Percentiles rank a stretch among this genome's conserved stretches.
Conservation (phyloP, 2,797 vertebrate genomes). For the Crocodylus rhombifer region DNA sequence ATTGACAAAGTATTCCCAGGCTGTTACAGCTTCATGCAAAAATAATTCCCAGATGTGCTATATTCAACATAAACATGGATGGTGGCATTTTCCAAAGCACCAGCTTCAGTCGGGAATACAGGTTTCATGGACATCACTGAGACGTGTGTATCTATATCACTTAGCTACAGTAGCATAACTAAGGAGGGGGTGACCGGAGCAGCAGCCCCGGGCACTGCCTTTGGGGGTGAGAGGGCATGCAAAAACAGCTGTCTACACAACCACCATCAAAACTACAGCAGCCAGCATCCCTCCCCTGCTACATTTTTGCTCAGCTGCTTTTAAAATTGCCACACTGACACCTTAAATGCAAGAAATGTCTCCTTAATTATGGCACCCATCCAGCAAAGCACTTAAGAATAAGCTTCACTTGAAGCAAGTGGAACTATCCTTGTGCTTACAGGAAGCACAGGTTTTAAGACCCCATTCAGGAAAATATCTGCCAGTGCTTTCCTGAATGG, state of each 20-base stretch:
- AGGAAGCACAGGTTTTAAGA: accelerated
- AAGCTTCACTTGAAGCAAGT: not conserved
- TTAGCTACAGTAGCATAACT: not conserved
- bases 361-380: not conserved
- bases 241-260: too few species aligned
- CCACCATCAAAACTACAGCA: too few species aligned
- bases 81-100: not conserved
- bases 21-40: not conserved
- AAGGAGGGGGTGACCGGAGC: too few species aligned
- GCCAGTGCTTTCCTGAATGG: not conserved
- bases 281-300: too few species aligned
- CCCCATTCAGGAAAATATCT: not conserved
- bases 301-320: not conserved
- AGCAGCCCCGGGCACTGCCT: too few species aligned
- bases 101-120: not conserved
- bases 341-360: not conserved
- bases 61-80: not conserved
- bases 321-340: not conserved
- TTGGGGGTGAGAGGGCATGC: too few species aligned
- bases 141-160: not conserved
- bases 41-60: accelerated
- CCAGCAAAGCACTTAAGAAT: conserved; percentile 15
- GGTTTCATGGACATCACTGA: accelerated
- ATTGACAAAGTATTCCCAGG: not conserved
- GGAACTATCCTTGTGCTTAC: not conserved